Base-by-base conservation (phyloP, 2,113 vertebrate genomes). In the Podocnemis expansa region DNA sequence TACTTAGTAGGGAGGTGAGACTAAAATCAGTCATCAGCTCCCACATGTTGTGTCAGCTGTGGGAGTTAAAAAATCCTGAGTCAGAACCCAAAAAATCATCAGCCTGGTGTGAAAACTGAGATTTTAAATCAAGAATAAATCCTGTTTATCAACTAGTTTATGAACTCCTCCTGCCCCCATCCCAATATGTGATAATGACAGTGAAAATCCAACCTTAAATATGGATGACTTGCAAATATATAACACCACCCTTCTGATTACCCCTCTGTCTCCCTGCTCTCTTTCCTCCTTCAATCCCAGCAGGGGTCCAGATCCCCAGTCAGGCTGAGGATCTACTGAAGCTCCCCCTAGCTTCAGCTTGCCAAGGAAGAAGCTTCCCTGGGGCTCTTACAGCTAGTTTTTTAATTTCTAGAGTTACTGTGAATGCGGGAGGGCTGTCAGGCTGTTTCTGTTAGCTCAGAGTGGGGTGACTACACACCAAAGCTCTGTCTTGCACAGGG, bases 161-260 rank as follows among this genome's bases (percentile, higher is more conserved):
- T 43, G 11, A 75, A 25, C 22, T 7, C 70, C 10, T 24, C 38
- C 41, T 75, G 70, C 21, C n/a, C 70, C 38, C 24, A 8, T 38
- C 11, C 11, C 38, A 75, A 43, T 43, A 12, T 12, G 24, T 11
- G 70, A 43, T 25, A 43, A 43, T 41, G 13, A 75, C 10, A 43
- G 6, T 24, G 67, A 41, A 11, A 41, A 41, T 73, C n/a, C n/a
- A 25, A 25, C 38, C 70, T 75, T 43, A 43, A 7, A 43, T 75
- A 25, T 22, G 1, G 19, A 19, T 8, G 10, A 73, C 21, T 31
- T 58, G 82, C 79, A 51, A 88, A 92, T 41, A 55, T 22, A 34
- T 2, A 31, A 79, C 21, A 27, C 27, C 63, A 6, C 27, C 29
- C 10, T 14, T 8, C 47, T 8, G 2, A 0, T 0, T 2, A 41